A percentile compares a stretch with the other conserved stretches of the same genome.
phyloP scores from a whole-genome alignment of 2,113 vertebrate species.

The Thunnus thynnus region DNA sequence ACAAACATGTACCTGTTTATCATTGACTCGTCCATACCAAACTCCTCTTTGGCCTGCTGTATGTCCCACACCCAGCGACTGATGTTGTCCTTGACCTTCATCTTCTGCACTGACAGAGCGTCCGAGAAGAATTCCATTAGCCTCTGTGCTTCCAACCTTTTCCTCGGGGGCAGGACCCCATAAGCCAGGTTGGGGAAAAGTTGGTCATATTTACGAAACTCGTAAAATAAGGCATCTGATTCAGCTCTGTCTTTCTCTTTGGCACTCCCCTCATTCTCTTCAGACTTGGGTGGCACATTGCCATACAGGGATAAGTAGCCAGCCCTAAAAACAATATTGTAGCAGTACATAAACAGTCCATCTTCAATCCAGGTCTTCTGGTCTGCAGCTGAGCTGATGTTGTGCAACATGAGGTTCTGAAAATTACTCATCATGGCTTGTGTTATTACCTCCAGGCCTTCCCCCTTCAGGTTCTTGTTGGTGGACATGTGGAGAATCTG shows the following conservation, averaged over 20 bases:
- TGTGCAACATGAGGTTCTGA: conserved; percentile 85
- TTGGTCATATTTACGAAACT: conserved; percentile 88
- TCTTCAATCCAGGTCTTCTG: conserved; percentile 85
- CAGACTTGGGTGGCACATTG: conserved; percentile 57
- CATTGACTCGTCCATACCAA: conserved; percentile 80
- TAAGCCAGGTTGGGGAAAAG: conserved; percentile 90
- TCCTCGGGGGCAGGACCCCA: conserved; percentile 80
- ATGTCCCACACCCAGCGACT: conserved; percentile 89
- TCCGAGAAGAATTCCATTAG: conserved; percentile 88
- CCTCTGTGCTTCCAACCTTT: conserved; percentile 82
- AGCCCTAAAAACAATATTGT: conserved; percentile 89
- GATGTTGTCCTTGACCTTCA: conserved; percentile 84
- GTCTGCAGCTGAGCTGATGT: conserved; percentile 43
- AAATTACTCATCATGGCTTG: conserved; percentile 88
- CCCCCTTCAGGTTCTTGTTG: conserved; percentile 89
- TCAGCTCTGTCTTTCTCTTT: conserved; percentile 78
- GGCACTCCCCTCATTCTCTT: conserved; percentile 69
- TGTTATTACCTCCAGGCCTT: conserved; percentile 86
- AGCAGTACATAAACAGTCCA: conserved; percentile 89
- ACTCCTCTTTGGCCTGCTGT: conserved; percentile 76
- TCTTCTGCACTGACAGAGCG: conserved; percentile 80
- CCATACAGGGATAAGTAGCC: conserved; percentile 92
- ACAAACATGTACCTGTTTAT: conserved; percentile 88
- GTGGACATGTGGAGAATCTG: conserved; percentile 62
- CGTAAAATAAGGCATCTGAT: conserved; percentile 80